A percentile compares a stretch with the other conserved stretches of the same genome.
Evolutionary conservation across 2,888 invertebrate genomes (phyloP).

Genomic region (Dromius quadrimaculatus): DNA sequence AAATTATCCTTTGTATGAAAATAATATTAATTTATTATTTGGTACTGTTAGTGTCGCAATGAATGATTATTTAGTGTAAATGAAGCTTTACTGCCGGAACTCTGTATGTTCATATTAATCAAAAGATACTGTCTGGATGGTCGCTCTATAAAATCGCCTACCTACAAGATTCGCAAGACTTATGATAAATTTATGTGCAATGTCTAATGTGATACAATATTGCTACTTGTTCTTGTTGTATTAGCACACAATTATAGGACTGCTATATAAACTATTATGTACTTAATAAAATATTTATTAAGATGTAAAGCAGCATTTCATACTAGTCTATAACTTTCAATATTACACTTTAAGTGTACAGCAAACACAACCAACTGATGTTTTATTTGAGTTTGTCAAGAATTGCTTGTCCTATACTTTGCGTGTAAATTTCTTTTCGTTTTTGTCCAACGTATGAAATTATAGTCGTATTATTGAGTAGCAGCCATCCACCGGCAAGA

Average conservation of each 20-base stretch:
- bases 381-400: too few species aligned
- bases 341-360: too few species aligned
- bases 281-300: not conserved
- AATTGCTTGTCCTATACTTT: slow-evolving; percentile 7
- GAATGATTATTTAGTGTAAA: slow-evolving; percentile 36
- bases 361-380: too few species aligned
- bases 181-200: slow-evolving; percentile 27
- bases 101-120: slow-evolving; percentile 31
- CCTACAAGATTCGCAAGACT: slow-evolving; percentile 7
- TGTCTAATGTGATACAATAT: slow-evolving; percentile 4
- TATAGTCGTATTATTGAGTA: slow-evolving; percentile 50
- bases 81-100: slow-evolving; percentile 48
- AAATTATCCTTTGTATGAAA: slow-evolving; percentile 22
- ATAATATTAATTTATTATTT: not conserved
- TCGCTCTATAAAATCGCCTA: slow-evolving; percentile 17
- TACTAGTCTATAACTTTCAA: not conserved
- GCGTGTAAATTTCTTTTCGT: slow-evolving; percentile 27
- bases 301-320: not conserved
- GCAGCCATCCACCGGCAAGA: slow-evolving; percentile 30
- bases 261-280: not conserved
- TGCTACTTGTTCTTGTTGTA: slow-evolving; percentile 1
- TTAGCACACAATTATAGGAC: not conserved
- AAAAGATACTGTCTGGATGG: slow-evolving; percentile 28
- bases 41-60: slow-evolving; percentile 8
- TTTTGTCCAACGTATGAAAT: slow-evolving; percentile 48